These are phyloP conservation scores for Crypturellus tataupa DNA, from an alignment of 2,797 vertebrate species.

Conservation along the genomic window DNA sequence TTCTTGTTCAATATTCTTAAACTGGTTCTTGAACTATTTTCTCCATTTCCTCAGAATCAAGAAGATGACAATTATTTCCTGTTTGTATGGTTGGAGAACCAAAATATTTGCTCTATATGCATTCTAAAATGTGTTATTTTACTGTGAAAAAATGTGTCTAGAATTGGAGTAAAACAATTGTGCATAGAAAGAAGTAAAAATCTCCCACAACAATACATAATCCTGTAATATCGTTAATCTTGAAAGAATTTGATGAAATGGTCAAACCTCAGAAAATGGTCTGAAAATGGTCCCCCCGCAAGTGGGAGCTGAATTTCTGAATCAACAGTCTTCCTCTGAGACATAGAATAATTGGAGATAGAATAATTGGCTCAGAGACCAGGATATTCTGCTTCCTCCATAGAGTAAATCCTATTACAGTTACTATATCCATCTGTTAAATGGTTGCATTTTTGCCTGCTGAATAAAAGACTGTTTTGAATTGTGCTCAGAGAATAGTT, in stretches of 20 bases:
- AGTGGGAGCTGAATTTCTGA: not conserved
- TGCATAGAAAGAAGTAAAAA: not conserved
- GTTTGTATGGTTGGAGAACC: not conserved
- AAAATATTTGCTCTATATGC: not conserved
- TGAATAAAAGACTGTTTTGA: not conserved
- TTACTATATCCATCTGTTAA: conserved; percentile 18
- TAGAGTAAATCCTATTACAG: conserved; percentile 14
- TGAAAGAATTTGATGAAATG: not conserved
- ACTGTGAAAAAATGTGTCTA: not conserved
- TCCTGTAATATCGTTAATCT: not conserved
- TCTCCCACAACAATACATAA: not conserved
- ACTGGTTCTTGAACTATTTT: not conserved
- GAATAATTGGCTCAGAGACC: not conserved
- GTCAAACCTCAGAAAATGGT: not conserved
- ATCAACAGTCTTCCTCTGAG: conserved; percentile 6
- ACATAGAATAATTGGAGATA: not conserved
- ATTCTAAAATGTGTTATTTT: not conserved
- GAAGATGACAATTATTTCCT: rapidly evolving
- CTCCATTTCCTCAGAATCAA: not conserved
- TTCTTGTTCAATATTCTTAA: not conserved
- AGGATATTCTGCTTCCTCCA: conserved; percentile 3
- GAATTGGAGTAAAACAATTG: not conserved
- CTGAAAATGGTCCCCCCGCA: too few relatives aligned
- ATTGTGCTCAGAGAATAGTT: not conserved
- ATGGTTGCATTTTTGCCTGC: not conserved